Base-by-base conservation (phyloP, 2,113 vertebrate species). In the Sapayoa aenigma region DNA sequence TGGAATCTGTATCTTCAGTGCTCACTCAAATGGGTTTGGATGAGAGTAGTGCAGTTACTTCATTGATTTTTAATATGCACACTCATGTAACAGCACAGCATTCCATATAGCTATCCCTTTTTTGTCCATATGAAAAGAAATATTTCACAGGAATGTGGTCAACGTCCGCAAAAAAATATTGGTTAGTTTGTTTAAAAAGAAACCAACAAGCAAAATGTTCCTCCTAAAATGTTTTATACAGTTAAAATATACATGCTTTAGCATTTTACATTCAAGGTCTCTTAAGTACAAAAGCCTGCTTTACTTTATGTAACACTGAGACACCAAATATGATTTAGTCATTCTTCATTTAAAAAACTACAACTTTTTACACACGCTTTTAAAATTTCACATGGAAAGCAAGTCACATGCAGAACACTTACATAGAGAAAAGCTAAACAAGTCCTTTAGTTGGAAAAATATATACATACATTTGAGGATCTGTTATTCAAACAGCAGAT, bases 211-310 rank as follows among this genome's bases (percentile, higher is more conserved):
- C 86, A 89, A 58, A 78, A 60, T 12, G 3, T 49, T 86, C 31
- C 63, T 85, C 35, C 79, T 83, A 52, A 71, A 94, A 96, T 83
- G 31, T 17, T 96, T 97, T 97, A 97, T 96, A 97, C 94, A 97
- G 39, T 96, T 92, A 95, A 97, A 97, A 97, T 97, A 96, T 85
- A 97, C 96, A 97, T 50, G 87, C 69, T 92, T 84, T 58, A 85
- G 69, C 84, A 82, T 75, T 95, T 95, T 95, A 95, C 89, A 93
- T 95, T 96, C 62, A 14, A 56, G 66, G 47, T 58, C 89, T 92
- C 62, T 60, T 19, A 58, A 91, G 66, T 90, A 93, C 53, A 96
- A 84, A 73, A 92, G 66, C 83, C 82, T 79, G 69, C 80, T 94
- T 88, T 87, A 15, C 49, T 89, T 94, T 95, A 89, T 33, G 46